Evolutionary conservation across 2,797 vertebrate species (phyloP), one percentile per base, ranked within the genome.

Genomic region (Anabas testudineus): DNA sequence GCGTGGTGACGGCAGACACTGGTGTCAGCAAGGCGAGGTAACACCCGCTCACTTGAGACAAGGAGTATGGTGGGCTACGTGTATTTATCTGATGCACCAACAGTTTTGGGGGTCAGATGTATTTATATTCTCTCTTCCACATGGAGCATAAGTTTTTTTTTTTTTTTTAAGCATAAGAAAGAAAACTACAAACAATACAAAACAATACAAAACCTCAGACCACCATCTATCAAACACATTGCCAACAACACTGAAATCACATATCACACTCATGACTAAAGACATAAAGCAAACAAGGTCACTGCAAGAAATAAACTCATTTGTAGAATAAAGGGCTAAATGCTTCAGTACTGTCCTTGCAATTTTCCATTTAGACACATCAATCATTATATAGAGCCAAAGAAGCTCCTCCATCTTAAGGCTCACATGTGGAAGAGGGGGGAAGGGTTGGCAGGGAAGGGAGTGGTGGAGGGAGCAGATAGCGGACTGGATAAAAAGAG

Each of bases 301-400:
- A 74, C 21, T 32, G 30, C n/a, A 13, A 57, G 56, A 76, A 73
- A 79, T 39, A 36, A 64, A 52, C 47, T 54, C 16, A 22, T 39
- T 47, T 56, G 60, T 21, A 62, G 46, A 63, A 81, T 74, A 73
- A 57, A 63, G 49, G 28, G 59, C 75, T 78, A 80, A 89, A 85
- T 74, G 82, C 80, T 76, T 77, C 81, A 78, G 60, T 54, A 61
- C 75, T 70, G 81, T 87, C 84, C 77, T 75, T 87, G 83, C 80
- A 62, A 89, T 78, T 88, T 81, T 88, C 85, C 91, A 90, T 93
- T 91, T 91, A 85, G 62, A 63, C 80, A 61, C 88, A 92, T 92
- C 91, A 84, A 90, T 91, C 89, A 91, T 15, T 64, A 58, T 30
- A 56, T 10, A 21, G 70, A 74, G 75, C 69, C 75, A 47, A 49